Conservation (phyloP, 1,140 invertebrate species). For the Andricus grossulariae region DNA sequence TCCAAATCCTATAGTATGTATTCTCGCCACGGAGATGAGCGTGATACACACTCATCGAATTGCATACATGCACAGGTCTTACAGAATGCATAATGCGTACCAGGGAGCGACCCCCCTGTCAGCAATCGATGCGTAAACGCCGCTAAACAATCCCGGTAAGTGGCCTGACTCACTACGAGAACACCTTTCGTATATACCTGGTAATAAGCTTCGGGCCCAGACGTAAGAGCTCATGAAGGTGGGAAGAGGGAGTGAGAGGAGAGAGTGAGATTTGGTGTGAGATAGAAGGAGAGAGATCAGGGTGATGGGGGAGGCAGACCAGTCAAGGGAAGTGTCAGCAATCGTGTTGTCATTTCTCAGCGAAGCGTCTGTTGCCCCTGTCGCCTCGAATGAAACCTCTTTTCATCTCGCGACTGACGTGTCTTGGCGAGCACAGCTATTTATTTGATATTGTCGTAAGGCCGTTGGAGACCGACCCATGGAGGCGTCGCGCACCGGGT, state of each 20-base stretch:
- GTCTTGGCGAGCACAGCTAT: background rate
- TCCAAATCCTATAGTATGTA: background rate
- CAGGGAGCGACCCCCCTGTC: slow-evolving; percentile 44
- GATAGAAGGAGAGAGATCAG: background rate
- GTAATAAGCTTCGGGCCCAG: slow-evolving; percentile 51
- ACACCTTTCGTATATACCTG: slow-evolving; percentile 47
- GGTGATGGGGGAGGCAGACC: slow-evolving; percentile 10
- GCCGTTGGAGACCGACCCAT: background rate
- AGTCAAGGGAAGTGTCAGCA: slow-evolving; percentile 1
- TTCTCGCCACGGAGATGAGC: background rate
- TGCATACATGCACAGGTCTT: slow-evolving; percentile 6
- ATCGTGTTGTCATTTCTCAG: slow-evolving; percentile 28
- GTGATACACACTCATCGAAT: background rate
- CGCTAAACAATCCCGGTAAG: slow-evolving; percentile 62
- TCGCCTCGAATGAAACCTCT: slow-evolving; percentile 18
- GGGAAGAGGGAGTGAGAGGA: slow-evolving; percentile 30
- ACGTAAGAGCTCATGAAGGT: slow-evolving; percentile 25
- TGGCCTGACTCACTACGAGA: slow-evolving; percentile 50
- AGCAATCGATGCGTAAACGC: slow-evolving; percentile 61
- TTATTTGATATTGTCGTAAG: slow-evolving; percentile 13
- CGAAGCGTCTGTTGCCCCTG: background rate
- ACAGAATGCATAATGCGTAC: slow-evolving; percentile 44
- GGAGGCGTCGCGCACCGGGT: no score
- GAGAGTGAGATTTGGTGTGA: background rate
- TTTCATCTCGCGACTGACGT: slow-evolving; percentile 1